Evolutionary conservation across 2,797 vertebrate species (phyloP).

Genomic region (Synanceia verrucosa): DNA sequence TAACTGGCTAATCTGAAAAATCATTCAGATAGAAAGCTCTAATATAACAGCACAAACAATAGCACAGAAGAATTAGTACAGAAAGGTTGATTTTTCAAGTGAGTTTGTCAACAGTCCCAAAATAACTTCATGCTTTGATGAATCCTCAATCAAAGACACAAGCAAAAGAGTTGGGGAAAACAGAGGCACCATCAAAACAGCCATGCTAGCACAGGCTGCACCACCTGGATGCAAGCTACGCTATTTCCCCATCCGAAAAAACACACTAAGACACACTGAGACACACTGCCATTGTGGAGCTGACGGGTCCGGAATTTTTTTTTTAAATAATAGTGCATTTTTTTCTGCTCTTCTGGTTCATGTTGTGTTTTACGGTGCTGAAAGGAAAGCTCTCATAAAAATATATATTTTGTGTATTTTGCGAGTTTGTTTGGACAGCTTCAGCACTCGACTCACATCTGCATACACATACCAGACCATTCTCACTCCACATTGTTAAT

Average conservation of each 20-base stretch:
- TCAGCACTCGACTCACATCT: background rate
- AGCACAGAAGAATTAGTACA: background rate
- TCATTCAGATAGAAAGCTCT: background rate
- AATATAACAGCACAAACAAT: too few species aligned
- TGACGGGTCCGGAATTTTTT: background rate
- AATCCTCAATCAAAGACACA: too few species aligned
- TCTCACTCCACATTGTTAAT: background rate
- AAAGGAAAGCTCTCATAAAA: background rate
- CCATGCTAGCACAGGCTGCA: too few species aligned
- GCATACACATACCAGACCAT: background rate
- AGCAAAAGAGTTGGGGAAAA: background rate
- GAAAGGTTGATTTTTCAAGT: background rate
- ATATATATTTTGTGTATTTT: background rate
- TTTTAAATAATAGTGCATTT: background rate
- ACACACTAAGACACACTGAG: background rate
- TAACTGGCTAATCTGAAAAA: background rate
- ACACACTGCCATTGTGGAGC: background rate
- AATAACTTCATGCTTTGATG: too few species aligned
- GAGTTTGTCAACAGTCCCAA: background rate
- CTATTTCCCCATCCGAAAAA: background rate
- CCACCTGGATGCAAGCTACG: background rate
- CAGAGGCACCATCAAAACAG: background rate
- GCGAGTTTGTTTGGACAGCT: background rate
- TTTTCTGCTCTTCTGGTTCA: background rate
- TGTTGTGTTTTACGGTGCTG: background rate